Conservation (phyloP, 2,113 vertebrate species). For the Lycaon pictus region DNA sequence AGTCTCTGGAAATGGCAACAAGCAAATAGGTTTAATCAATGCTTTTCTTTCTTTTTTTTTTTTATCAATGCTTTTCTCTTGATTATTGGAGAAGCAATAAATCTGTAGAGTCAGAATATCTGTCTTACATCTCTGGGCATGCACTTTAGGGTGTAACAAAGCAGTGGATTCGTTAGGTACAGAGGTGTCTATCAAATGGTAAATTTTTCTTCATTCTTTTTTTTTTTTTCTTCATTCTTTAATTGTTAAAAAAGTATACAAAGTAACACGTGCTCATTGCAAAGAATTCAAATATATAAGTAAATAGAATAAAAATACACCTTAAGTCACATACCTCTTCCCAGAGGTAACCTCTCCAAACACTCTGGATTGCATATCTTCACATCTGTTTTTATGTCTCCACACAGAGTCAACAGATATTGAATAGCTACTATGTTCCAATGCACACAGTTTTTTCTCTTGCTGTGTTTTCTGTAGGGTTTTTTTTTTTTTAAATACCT, state of each 20-base stretch:
- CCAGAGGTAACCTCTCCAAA: conserved; percentile 25
- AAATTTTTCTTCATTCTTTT: conserved; percentile 37
- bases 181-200: not conserved
- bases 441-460: not conserved
- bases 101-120: conserved; percentile 31
- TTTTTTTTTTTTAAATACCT: not conserved
- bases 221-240: conserved; percentile 28
- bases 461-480: not conserved
- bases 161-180: conserved; percentile 31
- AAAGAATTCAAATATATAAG: conserved; percentile 50
- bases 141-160: not conserved
- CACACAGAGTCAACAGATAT: not conserved
- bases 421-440: not conserved
- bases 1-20: not conserved
- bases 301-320: conserved; percentile 24
- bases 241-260: not conserved
- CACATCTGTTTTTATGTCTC: not conserved
- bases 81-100: not conserved
- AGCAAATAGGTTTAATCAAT: conserved; percentile 18
- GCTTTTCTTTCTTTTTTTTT: not conserved
- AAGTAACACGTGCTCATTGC: conserved; percentile 36
- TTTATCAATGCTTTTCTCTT: not conserved
- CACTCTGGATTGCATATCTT: conserved; percentile 13
- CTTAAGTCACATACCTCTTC: not conserved
- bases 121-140: not conserved